A percentile compares a stretch with the other conserved stretches of the same genome.
phyloP scores from a whole-genome alignment of 1,140 invertebrate genomes.

The Zaprionus gabonicus region DNA sequence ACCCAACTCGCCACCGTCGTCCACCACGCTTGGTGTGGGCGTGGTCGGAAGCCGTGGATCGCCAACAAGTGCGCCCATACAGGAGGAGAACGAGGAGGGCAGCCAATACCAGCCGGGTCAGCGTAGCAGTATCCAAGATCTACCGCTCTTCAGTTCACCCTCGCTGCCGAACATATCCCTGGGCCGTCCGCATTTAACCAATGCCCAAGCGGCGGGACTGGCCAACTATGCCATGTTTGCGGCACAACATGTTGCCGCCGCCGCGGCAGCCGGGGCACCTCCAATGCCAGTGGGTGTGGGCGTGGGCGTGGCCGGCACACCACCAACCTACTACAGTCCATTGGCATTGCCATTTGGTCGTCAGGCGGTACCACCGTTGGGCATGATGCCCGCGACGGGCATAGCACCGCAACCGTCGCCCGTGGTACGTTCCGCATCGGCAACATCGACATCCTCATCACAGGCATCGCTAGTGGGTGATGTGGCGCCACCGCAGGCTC shows the following conservation, averaged over 20 bases:
- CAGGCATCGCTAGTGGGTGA: slow-evolving; percentile 77
- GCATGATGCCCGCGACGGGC: slow-evolving; percentile 71
- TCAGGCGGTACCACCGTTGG: slow-evolving; percentile 47
- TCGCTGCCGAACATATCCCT: slow-evolving; percentile 98
- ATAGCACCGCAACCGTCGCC: slow-evolving; percentile 74
- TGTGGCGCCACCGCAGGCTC: slow-evolving; percentile 77
- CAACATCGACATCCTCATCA: slow-evolving; percentile 78
- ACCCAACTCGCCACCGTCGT: slow-evolving; percentile 92
- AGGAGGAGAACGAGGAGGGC: slow-evolving; percentile 87
- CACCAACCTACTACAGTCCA: slow-evolving; percentile 75
- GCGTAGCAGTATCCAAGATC: slow-evolving; percentile 84
- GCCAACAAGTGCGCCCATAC: slow-evolving; percentile 88
- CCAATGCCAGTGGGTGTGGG: slow-evolving; percentile 19
- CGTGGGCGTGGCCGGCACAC: slow-evolving; percentile 45
- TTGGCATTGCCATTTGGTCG: slow-evolving; percentile 64
- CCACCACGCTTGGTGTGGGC: slow-evolving; percentile 85
- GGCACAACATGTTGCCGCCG: slow-evolving; percentile 69
- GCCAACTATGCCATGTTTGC: slow-evolving; percentile 69
- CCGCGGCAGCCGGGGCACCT: slow-evolving; percentile 19
- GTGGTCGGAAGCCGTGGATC: slow-evolving; percentile 85
- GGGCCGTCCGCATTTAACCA: slow-evolving; percentile 90
- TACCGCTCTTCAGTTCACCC: slow-evolving; percentile 95
- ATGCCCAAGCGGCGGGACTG: slow-evolving; percentile 82
- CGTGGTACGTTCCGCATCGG: slow-evolving; percentile 76
- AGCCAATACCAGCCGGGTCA: slow-evolving; percentile 83